Conservation (phyloP, 1,140 invertebrate genomes). For the Dolichoris vasculosae region DNA sequence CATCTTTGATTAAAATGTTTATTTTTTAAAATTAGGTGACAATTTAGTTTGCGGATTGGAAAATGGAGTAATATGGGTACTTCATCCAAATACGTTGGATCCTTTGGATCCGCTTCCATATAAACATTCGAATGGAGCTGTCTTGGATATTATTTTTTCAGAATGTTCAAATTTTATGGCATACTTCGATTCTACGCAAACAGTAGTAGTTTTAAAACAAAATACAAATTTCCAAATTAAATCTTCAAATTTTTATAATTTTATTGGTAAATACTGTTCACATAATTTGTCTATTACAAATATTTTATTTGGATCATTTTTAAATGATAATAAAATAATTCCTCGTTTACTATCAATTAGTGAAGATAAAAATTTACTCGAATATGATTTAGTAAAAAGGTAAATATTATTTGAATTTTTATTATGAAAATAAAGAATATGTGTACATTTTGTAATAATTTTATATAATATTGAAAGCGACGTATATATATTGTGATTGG, state of each 20-base stretch:
- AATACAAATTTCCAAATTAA: not conserved
- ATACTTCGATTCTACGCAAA: slow-evolving; percentile 74
- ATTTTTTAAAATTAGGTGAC: slow-evolving; percentile 55
- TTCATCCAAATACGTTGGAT: slow-evolving; percentile 75
- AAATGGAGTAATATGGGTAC: slow-evolving; percentile 75
- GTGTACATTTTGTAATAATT: too few relatives aligned
- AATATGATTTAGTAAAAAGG: too few relatives aligned
- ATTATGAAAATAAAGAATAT: too few relatives aligned
- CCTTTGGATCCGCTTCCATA: slow-evolving; percentile 71
- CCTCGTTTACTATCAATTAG: slow-evolving; percentile 77
- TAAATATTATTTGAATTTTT: too few relatives aligned
- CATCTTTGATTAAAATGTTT: too few relatives aligned
- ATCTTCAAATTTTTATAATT: slow-evolving; percentile 66
- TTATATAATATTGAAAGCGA: too few relatives aligned
- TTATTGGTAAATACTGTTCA: slow-evolving; percentile 76
- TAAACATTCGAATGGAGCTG: slow-evolving; percentile 68
- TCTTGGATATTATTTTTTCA: slow-evolving; percentile 75
- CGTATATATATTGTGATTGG: too few relatives aligned
- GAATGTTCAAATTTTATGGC: slow-evolving; percentile 74
- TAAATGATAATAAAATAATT: slow-evolving; percentile 56
- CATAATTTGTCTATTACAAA: slow-evolving; percentile 76
- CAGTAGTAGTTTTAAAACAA: slow-evolving; percentile 72
- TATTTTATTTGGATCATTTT: slow-evolving; percentile 71
- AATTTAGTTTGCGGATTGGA: slow-evolving; percentile 71
- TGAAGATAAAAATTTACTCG: slow-evolving; percentile 78